phyloP scores from a whole-genome alignment of 2,797 vertebrate genomes.

The Eulemur mongoz region DNA sequence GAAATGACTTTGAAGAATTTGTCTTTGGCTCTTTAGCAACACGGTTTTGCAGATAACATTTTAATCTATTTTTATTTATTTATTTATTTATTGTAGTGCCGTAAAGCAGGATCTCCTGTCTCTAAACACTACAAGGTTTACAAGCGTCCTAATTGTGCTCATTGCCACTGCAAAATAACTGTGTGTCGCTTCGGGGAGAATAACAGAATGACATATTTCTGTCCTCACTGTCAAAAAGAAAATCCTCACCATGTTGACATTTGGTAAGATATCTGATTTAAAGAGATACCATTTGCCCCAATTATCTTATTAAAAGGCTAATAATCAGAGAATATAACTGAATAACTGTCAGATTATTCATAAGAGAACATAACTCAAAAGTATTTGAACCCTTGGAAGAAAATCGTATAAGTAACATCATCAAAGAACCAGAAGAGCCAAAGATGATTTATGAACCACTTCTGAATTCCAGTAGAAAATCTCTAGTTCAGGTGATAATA shows the following conservation, averaged over 20 bases:
- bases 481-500: background rate
- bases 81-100: conserved; percentile 87
- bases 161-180: conserved; percentile 88
- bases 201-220: conserved; percentile 96
- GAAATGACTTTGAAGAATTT: conserved; percentile 18
- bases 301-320: background rate
- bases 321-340: background rate
- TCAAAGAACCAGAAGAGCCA: background rate
- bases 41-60: background rate
- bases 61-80: background rate
- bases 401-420: background rate
- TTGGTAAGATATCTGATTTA: conserved; percentile 85
- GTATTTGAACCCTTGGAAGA: background rate
- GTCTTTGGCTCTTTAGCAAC: background rate
- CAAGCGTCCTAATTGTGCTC: conserved; percentile 88
- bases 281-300: background rate
- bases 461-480: background rate
- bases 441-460: background rate
- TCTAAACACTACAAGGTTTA: conserved; percentile 94
- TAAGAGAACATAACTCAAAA: background rate
- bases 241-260: conserved; percentile 86
- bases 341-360: background rate
- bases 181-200: conserved; percentile 93
- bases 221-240: conserved; percentile 90
- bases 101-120: conserved; percentile 88